phyloP scores from a whole-genome alignment of 2,797 vertebrate genomes.

The Megaceryle alcyon region DNA sequence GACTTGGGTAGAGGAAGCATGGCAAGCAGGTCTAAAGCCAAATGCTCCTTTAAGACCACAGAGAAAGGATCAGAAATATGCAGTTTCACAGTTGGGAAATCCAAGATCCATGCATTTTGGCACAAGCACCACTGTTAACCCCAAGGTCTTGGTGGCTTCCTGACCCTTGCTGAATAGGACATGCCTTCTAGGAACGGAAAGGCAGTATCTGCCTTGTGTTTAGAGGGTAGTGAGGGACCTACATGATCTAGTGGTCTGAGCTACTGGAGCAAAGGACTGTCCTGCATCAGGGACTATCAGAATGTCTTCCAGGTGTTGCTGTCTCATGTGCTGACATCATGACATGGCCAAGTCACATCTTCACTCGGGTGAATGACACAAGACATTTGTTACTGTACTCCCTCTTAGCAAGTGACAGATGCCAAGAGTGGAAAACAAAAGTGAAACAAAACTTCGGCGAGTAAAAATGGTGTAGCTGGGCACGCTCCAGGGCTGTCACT shows the following conservation, averaged over 20 bases:
- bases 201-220: not conserved
- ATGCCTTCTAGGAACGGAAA: not conserved
- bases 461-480: not conserved
- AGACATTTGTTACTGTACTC: not conserved
- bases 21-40: not conserved
- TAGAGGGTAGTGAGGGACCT: not conserved
- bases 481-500: not conserved
- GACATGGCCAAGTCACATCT: not conserved
- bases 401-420: not conserved
- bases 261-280: not conserved
- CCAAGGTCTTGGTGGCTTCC: not conserved
- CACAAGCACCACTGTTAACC: not conserved
- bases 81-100: not conserved
- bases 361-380: not conserved
- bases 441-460: not conserved
- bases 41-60: not conserved
- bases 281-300: not conserved
- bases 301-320: not conserved
- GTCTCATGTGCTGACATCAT: not conserved
- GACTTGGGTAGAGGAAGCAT: not conserved
- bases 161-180: not conserved
- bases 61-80: not conserved
- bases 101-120: not conserved
- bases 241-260: not conserved
- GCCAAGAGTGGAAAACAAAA: not conserved